Evolutionary conservation across 2,113 vertebrate species (phyloP).

Genomic region (Cromileptes altivelis): DNA sequence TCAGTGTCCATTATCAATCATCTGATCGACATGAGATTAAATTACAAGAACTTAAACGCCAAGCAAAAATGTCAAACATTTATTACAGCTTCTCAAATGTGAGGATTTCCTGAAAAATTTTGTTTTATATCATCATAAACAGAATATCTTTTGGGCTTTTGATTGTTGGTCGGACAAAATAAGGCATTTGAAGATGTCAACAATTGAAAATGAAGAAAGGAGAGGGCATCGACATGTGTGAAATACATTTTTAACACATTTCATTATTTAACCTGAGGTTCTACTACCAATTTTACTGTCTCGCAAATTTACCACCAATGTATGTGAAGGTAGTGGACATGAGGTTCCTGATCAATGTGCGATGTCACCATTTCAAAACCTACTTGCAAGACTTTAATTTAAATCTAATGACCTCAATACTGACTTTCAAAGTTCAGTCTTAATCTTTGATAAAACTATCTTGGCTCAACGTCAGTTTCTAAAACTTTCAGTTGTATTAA

Average conservation of each 20-base stretch:
- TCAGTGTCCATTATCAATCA: neutral
- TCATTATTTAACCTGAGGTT: too few species aligned
- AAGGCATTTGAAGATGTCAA: neutral
- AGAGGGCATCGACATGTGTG: too few species aligned
- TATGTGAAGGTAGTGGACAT: neutral
- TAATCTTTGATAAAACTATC: neutral
- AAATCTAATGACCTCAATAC: neutral
- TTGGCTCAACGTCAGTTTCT: neutral
- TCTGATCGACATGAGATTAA: neutral
- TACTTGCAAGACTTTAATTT: neutral
- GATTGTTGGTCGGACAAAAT: neutral
- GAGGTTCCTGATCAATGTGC: neutral
- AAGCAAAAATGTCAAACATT: too few species aligned
- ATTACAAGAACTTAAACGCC: neutral
- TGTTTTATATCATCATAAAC: neutral
- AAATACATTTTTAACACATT: too few species aligned
- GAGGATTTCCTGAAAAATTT: neutral
- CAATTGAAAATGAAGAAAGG: neutral
- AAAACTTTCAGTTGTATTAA: neutral
- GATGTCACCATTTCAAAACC: too few species aligned
- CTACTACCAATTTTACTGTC: too few species aligned
- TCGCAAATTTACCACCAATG: too few species aligned
- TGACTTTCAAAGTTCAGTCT: neutral
- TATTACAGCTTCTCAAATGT: neutral
- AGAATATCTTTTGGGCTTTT: neutral